Evolutionary conservation across 2,113 vertebrate species (phyloP), one percentile per base, ranked within the genome.

Genomic region (Channa maculata): DNA sequence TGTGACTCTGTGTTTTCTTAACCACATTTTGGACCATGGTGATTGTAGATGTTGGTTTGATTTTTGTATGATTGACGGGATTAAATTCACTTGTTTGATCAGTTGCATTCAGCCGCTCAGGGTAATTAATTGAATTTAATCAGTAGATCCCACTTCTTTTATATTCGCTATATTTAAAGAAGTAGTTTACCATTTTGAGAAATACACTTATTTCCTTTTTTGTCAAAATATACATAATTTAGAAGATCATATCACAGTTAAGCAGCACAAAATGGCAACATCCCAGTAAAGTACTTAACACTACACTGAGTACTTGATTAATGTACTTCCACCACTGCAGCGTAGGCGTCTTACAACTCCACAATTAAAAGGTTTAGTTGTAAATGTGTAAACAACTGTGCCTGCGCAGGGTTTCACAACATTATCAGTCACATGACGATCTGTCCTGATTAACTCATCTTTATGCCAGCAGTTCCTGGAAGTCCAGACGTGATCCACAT

Each of bases 391-490:
- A 75, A 75, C 72, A 48, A 5, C 8, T 46, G 4, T 1, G 55
- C 10, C 49, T 57, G 69, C n/a, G 72, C 51, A 62, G 36, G 62
- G 68, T 65, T 75, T 61, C 4, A 71, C 62, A 41, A 34, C 55
- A 61, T 59, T 63, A 88, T 88, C 86, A 78, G 15, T 85, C 88
- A 84, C 86, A 75, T 84, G 84, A 88, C 0, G 46, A 3, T 63
- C 3, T 24, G 51, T 46, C 10, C 38, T 79, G 68, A 85, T 90
- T 50, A 64, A 73, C 63, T 84, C 77, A 45, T n/a, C 57, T 63
- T 52, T 53, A 55, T 37, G 5, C 5, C 67, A 7, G 15, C 41
- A 48, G 12, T 62, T 80, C 66, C 39, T 15, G 39, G 36, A 63
- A 74, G 10, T 52, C 41, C 37, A 61, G 65, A 51, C 14, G 5